These are phyloP conservation scores for Scophthalmus maximus DNA, from an alignment of 2,113 vertebrate genomes.

Conservation along the genomic window DNA sequence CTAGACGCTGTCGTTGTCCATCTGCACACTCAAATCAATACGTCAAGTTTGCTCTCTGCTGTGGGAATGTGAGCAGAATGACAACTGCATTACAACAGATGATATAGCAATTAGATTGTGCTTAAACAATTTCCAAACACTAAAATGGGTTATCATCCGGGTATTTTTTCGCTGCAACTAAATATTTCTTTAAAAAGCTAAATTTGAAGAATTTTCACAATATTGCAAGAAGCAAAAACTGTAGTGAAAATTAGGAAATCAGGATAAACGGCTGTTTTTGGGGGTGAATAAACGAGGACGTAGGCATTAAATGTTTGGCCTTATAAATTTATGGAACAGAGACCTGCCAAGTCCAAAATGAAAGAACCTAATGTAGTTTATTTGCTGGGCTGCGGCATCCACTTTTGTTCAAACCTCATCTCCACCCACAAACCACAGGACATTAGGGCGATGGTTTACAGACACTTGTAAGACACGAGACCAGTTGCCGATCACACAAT, in stretches of 20 bases:
- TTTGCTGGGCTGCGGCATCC: background rate
- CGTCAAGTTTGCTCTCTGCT: no score
- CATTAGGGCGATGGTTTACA: no score
- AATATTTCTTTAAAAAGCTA: no score
- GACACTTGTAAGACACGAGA: no score
- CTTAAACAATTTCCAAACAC: background rate
- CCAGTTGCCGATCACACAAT: no score
- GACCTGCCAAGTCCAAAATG: background rate
- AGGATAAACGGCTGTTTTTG: background rate
- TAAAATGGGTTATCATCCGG: background rate
- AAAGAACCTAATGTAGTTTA: background rate
- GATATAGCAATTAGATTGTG: no score
- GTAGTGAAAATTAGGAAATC: background rate
- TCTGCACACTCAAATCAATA: no score
- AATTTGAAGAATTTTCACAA: background rate
- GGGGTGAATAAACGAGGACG: background rate
- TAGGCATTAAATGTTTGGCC: background rate
- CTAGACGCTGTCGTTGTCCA: background rate
- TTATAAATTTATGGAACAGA: background rate
- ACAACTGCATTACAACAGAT: no score
- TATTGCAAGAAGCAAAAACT: background rate
- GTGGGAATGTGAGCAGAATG: no score
- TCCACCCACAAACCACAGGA: no score
- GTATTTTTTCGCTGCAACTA: background rate
- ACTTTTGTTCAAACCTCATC: no score